phyloP scores from a whole-genome alignment of 2,888 invertebrate species.

The Yponomeuta malinellus region DNA sequence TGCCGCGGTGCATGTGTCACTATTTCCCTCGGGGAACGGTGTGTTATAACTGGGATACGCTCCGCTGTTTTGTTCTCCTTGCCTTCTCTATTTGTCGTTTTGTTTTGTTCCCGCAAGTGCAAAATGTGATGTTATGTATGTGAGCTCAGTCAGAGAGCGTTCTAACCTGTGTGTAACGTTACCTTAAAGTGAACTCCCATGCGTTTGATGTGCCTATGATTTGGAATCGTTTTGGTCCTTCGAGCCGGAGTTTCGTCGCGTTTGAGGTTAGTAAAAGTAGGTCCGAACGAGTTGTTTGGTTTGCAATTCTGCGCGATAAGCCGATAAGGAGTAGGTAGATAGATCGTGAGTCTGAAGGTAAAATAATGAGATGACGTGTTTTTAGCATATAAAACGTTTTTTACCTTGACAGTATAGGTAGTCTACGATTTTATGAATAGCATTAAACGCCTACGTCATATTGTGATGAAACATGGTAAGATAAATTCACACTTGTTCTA shows the following conservation, averaged over 20 bases:
- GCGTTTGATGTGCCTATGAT: slow-evolving; percentile 55
- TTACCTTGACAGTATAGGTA: too few relatives aligned
- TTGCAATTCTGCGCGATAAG: slow-evolving; percentile 1
- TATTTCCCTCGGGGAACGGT: slow-evolving; percentile 32
- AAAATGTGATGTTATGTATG: slow-evolving; percentile 73
- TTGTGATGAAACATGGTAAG: neutral
- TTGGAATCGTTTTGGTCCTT: slow-evolving; percentile 27
- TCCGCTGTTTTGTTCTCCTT: slow-evolving; percentile 37
- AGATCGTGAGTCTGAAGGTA: neutral
- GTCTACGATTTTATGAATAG: neutral
- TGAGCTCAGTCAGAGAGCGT: slow-evolving; percentile 42
- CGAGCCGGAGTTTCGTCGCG: slow-evolving; percentile 36
- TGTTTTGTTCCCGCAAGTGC: slow-evolving; percentile 58
- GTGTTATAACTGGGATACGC: slow-evolving; percentile 45
- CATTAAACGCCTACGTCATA: neutral
- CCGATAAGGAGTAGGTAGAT: slow-evolving; percentile 6
- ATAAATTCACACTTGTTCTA: neutral
- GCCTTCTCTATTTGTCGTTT: slow-evolving; percentile 23
- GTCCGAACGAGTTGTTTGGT: neutral
- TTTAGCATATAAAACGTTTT: neutral
- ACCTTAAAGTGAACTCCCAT: slow-evolving; percentile 61
- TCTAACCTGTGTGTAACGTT: slow-evolving; percentile 66
- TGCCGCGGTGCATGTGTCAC: slow-evolving; percentile 33
- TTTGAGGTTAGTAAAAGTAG: slow-evolving; percentile 11
- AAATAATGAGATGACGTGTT: neutral